A percentile compares a stretch with the other conserved stretches of the same genome.
Conservation (phyloP, 2,113 vertebrate genomes). For the Conger conger region DNA sequence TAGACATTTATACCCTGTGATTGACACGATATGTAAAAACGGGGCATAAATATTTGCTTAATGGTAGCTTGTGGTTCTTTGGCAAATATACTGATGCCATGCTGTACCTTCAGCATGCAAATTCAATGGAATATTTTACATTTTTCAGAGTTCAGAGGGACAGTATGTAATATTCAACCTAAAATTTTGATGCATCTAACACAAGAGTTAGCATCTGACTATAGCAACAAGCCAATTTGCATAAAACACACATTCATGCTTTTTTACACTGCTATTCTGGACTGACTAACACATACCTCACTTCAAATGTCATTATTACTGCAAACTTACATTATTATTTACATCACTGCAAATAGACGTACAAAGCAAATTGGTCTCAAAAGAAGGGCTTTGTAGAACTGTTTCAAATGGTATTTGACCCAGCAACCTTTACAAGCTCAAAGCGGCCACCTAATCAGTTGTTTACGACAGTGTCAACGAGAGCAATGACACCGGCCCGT, state of each 20-base stretch:
- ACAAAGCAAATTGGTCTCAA: neutral
- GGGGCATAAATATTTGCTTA: neutral
- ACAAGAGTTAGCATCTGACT: too few relatives aligned
- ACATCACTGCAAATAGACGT: neutral
- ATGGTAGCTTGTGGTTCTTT: neutral
- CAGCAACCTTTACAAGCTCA: neutral
- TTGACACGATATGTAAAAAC: neutral
- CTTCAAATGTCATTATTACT: too few relatives aligned
- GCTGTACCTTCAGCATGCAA: neutral
- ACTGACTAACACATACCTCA: too few relatives aligned
- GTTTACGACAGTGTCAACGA: neutral
- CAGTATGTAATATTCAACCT: too few relatives aligned
- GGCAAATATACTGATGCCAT: neutral
- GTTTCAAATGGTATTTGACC: neutral
- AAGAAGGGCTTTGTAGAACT: neutral
- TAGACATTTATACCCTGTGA: neutral
- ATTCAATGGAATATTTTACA: neutral
- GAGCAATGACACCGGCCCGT: neutral
- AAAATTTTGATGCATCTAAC: too few relatives aligned
- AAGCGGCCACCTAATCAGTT: neutral
- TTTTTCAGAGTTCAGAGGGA: neutral
- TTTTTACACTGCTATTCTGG: too few relatives aligned
- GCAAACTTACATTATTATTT: too few relatives aligned
- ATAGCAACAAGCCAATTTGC: too few relatives aligned
- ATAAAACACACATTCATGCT: too few relatives aligned